Evolutionary conservation across 2,797 vertebrate genomes (phyloP), one percentile per base, ranked within the genome.

Genomic region (Anomalospiza imberbis): DNA sequence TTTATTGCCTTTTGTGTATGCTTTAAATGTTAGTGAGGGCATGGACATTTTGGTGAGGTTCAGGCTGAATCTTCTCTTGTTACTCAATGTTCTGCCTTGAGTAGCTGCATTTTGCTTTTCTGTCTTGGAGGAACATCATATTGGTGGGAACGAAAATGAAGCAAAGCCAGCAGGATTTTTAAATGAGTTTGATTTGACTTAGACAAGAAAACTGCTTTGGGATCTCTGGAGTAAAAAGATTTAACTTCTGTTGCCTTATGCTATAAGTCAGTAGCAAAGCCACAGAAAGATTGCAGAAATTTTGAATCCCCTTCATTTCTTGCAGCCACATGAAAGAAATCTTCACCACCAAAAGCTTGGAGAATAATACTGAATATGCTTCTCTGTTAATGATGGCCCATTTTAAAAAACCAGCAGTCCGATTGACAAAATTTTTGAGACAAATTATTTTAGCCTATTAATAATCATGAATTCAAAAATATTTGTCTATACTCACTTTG

Each of bases 101-200:
- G 28, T 18, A 32, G 40, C 10, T 73, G 42, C 45, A 4, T 74
- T 92, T 57, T 61, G 53, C 28, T 80, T 53, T 48, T 36, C 20
- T 36, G 28, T 26, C 42, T 38, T 0, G 0, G 17, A 78, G 34
- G 44, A 90, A 8, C 42, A 22, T 73, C 12, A 0, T 20, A 7
- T 40, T 50, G 38, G 24, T 83, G 25, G 17, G 40, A 68, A 76
- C 0, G 0, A 65, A 79, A 58, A 47, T 26, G 40, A 44, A 58
- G 71, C 17, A 26, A 67, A 76, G 53, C 14, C 60, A 71, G 62
- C 3, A 40, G 16, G 4, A 17, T 65, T 53, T 87, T 47, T 2
- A 20, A 15, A 68, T 54, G 42, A 55, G 34, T 4, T 51, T 72
- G 47, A 32, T 65, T 31, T 1, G 32, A 51, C 55, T 66, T 14